Conservation (phyloP, 1,140 invertebrate genomes). For the Lucilia cuprina region DNA sequence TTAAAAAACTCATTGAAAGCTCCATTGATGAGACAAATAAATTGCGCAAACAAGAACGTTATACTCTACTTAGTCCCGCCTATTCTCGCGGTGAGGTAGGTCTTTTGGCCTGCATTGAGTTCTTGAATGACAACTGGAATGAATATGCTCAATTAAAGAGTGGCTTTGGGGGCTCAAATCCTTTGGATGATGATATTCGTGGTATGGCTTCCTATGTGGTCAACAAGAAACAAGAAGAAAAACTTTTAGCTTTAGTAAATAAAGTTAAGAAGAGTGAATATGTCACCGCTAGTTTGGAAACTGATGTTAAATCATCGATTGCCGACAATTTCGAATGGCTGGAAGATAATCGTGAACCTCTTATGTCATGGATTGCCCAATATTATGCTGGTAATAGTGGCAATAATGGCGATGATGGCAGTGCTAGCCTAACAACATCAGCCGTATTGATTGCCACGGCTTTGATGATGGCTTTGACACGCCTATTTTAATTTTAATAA, state of each 20-base stretch:
- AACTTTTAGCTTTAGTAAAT: constrained; percentile 46
- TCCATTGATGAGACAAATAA: constrained; percentile 46
- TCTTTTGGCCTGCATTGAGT: constrained; percentile 48
- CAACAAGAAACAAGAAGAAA: constrained; percentile 45
- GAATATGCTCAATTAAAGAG: constrained; percentile 45
- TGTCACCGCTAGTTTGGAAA: constrained; percentile 44
- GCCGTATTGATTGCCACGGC: constrained; percentile 43
- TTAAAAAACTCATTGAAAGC: constrained; percentile 51
- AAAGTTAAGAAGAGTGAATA: constrained; percentile 41
- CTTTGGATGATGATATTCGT: constrained; percentile 47
- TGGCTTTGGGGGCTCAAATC: constrained; percentile 52
- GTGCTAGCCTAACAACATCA: constrained; percentile 46
- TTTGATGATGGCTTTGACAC: constrained; percentile 43
- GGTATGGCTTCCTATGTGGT: constrained; percentile 50
- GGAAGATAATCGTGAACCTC: constrained; percentile 45
- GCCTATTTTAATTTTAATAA: constrained; percentile 44
- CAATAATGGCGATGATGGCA: constrained; percentile 37
- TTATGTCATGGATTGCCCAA: constrained; percentile 45
- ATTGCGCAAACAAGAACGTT: constrained; percentile 51
- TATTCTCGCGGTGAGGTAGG: constrained; percentile 52
- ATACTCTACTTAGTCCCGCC: constrained; percentile 47
- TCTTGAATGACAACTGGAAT: constrained; percentile 48
- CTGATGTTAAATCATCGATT: constrained; percentile 44
- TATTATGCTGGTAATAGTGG: not conserved
- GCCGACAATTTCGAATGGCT: constrained; percentile 50